These are phyloP conservation scores for Pachydiplax longipennis DNA, from an alignment of 2,888 invertebrate genomes.

Conservation along the genomic window DNA sequence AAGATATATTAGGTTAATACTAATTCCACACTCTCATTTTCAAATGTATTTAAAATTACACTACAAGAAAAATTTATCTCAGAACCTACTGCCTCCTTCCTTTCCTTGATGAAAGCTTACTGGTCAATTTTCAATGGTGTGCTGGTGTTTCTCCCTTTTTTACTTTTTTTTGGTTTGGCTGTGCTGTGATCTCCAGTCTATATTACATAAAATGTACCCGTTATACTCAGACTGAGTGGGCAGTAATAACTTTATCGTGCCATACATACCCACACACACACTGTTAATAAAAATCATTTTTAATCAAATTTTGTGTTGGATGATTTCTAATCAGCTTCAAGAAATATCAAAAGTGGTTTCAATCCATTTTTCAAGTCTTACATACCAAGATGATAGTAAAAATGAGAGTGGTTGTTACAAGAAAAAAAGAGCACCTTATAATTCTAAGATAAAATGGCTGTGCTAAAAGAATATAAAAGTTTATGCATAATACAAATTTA, in stretches of 20 bases:
- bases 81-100: constrained; percentile 43
- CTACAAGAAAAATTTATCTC: constrained; percentile 36
- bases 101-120: constrained; percentile 44
- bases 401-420: background rate
- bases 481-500: background rate
- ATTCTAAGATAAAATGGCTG: background rate
- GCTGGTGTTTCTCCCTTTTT: constrained; percentile 44
- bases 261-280: constrained; percentile 45
- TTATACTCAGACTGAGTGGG: constrained; percentile 45
- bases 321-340: constrained; percentile 27
- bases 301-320: constrained; percentile 38
- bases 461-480: background rate
- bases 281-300: constrained; percentile 45
- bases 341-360: background rate
- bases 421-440: background rate
- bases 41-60: constrained; percentile 37
- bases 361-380: too few species aligned
- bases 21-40: constrained; percentile 29
- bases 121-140: constrained; percentile 44
- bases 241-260: constrained; percentile 45
- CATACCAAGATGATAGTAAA: background rate
- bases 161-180: constrained; percentile 34
- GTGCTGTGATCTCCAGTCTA: constrained; percentile 45
- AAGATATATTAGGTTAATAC: constrained; percentile 3
- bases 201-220: constrained; percentile 44